A percentile compares a stretch with the other conserved stretches of the same genome.
Conservation (phyloP, 1,140 invertebrate genomes). For the Triops longicaudatus region DNA sequence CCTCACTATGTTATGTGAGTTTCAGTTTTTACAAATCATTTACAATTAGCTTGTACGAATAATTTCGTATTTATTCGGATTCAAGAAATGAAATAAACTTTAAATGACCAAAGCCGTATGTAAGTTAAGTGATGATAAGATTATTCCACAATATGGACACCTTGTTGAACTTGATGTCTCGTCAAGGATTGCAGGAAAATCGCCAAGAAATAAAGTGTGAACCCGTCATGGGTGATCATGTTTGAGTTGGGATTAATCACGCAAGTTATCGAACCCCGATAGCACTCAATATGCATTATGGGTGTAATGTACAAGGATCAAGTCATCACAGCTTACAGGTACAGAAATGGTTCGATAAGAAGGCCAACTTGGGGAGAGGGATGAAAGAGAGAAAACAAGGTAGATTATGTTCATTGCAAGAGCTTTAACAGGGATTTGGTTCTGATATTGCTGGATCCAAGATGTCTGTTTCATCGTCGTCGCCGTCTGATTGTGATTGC, state of each 20-base stretch:
- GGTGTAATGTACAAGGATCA: not conserved
- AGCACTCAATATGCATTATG: not conserved
- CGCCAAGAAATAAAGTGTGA: not conserved
- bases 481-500: not conserved
- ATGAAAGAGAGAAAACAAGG: not conserved
- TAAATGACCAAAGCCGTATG: too few relatives aligned
- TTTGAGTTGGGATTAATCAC: not conserved
- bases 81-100: too few relatives aligned
- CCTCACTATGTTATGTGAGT: too few relatives aligned
- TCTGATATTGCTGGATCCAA: not conserved
- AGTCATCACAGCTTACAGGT: slow-evolving; percentile 7
- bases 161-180: too few relatives aligned
- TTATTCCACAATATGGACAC: too few relatives aligned
- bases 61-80: too few relatives aligned
- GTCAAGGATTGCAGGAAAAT: too few relatives aligned
- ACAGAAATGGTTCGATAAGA: not conserved
- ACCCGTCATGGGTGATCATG: not conserved
- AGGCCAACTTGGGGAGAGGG: not conserved
- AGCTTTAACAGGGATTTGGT: not conserved
- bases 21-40: too few relatives aligned
- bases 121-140: too few relatives aligned
- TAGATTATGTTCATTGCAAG: not conserved
- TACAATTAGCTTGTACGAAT: too few relatives aligned
- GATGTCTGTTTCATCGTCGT: not conserved
- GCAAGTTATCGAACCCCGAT: not conserved